Percentiles rank a stretch among this genome's conserved stretches.
phyloP scores from a whole-genome alignment of 2,888 invertebrate genomes.

The Herminia tarsipennalis region DNA sequence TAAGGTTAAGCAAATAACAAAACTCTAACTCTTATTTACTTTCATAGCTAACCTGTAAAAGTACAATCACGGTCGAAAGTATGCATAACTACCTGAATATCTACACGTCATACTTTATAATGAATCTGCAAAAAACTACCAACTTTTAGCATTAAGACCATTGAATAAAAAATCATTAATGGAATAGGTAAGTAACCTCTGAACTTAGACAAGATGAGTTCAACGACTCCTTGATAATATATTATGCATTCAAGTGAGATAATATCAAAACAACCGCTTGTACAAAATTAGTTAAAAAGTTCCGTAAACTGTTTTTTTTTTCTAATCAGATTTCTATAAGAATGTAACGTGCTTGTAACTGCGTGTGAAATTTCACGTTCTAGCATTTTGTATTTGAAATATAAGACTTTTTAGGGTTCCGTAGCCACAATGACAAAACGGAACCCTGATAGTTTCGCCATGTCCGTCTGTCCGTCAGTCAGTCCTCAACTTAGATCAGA shows the following conservation, averaged over 20 bases:
- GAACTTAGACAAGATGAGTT: constrained; percentile 49
- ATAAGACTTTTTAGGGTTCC: neutral
- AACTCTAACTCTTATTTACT: constrained; percentile 29
- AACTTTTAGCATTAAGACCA: constrained; percentile 4
- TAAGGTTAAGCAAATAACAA: constrained; percentile 5
- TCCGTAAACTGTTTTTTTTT: constrained; percentile 22
- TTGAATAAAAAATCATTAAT: constrained; percentile 5
- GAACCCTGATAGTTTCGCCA: too few species aligned
- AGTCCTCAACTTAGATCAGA: too few species aligned
- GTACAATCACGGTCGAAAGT: constrained; percentile 10
- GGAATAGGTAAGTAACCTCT: constrained; percentile 48
- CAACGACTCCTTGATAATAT: constrained; percentile 54
- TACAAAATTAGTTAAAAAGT: constrained; percentile 13
- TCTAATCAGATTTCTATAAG: constrained; percentile 17
- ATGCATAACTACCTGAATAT: constrained; percentile 20
- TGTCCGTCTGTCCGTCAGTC: too few species aligned
- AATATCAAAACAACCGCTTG: constrained; percentile 27
- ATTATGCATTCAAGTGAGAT: constrained; percentile 49
- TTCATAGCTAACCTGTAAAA: constrained; percentile 22
- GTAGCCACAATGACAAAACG: too few species aligned
- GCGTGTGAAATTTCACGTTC: neutral
- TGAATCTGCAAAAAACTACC: constrained; percentile 29
- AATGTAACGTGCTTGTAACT: constrained; percentile 8
- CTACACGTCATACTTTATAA: constrained; percentile 29
- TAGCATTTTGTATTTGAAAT: neutral